Percentiles rank a stretch among this genome's conserved stretches.
Conservation (phyloP, 2,888 invertebrate species). For the Serrognathus titanus region DNA sequence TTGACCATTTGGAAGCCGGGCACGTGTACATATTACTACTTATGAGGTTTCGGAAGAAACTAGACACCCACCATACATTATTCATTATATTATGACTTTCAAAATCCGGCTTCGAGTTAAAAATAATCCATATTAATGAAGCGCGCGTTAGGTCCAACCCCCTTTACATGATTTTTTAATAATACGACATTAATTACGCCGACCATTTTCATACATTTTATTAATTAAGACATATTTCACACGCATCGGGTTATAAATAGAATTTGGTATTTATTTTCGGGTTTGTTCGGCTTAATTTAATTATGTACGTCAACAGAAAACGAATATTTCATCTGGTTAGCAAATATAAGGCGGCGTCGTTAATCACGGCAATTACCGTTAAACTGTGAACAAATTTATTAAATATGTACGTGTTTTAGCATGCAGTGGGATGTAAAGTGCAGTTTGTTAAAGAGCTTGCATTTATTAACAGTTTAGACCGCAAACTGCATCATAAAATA, state of each 20-base stretch:
- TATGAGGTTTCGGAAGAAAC: constrained; percentile 11
- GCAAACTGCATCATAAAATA: constrained; percentile 16
- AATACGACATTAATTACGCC: constrained; percentile 19
- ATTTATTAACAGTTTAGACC: constrained; percentile 16
- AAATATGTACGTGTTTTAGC: neutral
- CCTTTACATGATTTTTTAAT: constrained; percentile 19
- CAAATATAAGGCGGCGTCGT: too few species aligned
- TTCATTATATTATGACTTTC: constrained; percentile 36
- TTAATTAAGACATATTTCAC: constrained; percentile 24
- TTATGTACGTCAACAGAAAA: neutral
- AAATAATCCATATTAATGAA: constrained; percentile 25
- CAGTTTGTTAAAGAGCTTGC: constrained; percentile 2
- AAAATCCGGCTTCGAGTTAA: constrained; percentile 32
- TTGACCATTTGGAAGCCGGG: neutral
- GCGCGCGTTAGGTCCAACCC: constrained; percentile 19
- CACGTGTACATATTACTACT: constrained; percentile 13
- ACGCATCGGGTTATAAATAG: constrained; percentile 15
- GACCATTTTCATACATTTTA: constrained; percentile 17
- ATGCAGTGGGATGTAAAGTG: neutral
- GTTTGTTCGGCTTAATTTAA: neutral
- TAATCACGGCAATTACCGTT: too few species aligned
- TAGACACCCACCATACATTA: constrained; percentile 28
- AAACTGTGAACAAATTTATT: neutral
- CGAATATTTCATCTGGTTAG: too few species aligned
- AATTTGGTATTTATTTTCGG: neutral